Conservation (phyloP, 1,140 invertebrate genomes). For the Eumeta japonica region DNA sequence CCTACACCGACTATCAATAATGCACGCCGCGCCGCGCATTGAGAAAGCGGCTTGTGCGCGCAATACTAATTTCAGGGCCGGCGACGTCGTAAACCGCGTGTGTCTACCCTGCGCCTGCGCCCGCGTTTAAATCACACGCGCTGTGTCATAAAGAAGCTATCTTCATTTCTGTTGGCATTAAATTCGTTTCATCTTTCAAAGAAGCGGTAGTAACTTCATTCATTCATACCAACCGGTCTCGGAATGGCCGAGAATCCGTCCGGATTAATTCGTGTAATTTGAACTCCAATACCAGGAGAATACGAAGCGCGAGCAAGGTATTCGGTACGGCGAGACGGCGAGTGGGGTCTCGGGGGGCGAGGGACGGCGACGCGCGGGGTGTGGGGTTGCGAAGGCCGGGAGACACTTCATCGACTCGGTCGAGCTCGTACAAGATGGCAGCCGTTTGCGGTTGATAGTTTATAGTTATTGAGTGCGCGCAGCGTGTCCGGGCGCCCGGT, state of each 20-base stretch:
- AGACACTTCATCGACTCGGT: slow-evolving; percentile 44
- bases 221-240: slow-evolving; percentile 20
- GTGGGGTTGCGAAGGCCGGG: slow-evolving; percentile 41
- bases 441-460: slow-evolving; percentile 56
- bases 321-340: slow-evolving; percentile 20
- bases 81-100: too few species aligned
- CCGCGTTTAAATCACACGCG: too few species aligned
- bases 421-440: slow-evolving; percentile 55
- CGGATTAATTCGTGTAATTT: slow-evolving; percentile 51
- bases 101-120: too few species aligned
- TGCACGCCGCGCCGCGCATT: slow-evolving; percentile 48
- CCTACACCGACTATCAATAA: slow-evolving; percentile 34
- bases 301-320: slow-evolving; percentile 34
- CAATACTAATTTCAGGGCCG: slow-evolving; percentile 54
- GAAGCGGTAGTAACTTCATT: slow-evolving; percentile 20
- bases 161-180: too few species aligned
- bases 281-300: slow-evolving; percentile 47
- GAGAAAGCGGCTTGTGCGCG: slow-evolving; percentile 52
- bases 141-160: too few species aligned
- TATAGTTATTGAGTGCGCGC: slow-evolving; percentile 54
- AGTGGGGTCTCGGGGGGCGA: slow-evolving; percentile 34
- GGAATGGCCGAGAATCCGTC: slow-evolving; percentile 25
- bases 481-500: slow-evolving; percentile 40
- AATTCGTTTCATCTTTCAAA: too few species aligned
- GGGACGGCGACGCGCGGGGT: slow-evolving; percentile 15